These are phyloP conservation scores for Lycaon pictus DNA, from an alignment of 2,113 vertebrate genomes.

Conservation along the genomic window DNA sequence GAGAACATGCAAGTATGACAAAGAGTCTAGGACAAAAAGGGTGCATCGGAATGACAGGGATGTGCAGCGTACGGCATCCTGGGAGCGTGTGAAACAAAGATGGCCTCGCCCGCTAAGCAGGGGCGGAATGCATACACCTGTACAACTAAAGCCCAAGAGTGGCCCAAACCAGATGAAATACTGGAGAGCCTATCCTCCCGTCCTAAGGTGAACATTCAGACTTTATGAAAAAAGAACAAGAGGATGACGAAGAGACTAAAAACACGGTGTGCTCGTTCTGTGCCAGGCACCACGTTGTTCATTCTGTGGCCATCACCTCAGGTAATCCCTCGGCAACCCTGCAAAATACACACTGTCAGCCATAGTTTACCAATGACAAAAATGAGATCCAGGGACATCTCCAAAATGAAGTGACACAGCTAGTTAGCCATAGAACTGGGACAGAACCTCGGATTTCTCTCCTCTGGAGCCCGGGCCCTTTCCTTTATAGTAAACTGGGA, in stretches of 20 bases:
- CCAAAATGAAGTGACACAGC: background rate
- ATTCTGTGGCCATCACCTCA: background rate
- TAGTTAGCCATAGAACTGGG: background rate
- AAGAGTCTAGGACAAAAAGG: background rate
- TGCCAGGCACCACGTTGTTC: background rate
- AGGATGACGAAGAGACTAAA: background rate
- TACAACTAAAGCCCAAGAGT: constrained; percentile 5
- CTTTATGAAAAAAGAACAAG: background rate
- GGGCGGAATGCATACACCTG: background rate
- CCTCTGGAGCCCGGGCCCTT: background rate
- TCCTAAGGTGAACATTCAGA: background rate
- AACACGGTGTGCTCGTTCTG: background rate
- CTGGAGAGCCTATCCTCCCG: background rate
- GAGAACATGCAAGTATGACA: background rate
- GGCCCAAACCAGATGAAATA: background rate
- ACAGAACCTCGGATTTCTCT: background rate
- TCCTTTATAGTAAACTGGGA: background rate
- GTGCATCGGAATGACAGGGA: background rate
- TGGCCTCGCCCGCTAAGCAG: background rate
- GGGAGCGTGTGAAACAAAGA: background rate
- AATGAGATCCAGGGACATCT: constrained; percentile 11
- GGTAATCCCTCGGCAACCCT: background rate
- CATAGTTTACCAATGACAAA: background rate
- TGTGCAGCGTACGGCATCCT: background rate
- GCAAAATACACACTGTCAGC: background rate